Conservation (phyloP, 1,140 invertebrate genomes). For the Lutraria rhynchaena region DNA sequence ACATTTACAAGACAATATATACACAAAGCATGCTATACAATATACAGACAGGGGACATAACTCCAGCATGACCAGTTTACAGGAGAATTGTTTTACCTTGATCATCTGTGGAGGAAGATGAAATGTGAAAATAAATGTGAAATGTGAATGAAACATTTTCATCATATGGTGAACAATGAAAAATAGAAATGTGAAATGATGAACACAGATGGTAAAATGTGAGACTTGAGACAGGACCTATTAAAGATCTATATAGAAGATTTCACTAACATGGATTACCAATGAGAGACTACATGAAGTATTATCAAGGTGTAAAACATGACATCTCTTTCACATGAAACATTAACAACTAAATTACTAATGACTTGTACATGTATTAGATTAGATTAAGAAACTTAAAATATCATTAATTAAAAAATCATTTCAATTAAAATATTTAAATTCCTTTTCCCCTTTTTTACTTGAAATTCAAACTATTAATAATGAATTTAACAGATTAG, state of each 20-base stretch:
- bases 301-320: too few relatives aligned
- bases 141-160: not conserved
- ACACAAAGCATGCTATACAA: not conserved
- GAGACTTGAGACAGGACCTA: too few relatives aligned
- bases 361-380: too few relatives aligned
- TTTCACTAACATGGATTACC: too few relatives aligned
- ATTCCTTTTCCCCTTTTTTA: too few relatives aligned
- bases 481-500: too few relatives aligned
- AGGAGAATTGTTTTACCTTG: slow-evolving; percentile 36
- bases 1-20: not conserved
- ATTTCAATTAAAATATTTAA: too few relatives aligned
- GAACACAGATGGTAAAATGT: not conserved
- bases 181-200: slow-evolving; percentile 1
- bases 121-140: not conserved
- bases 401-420: too few relatives aligned
- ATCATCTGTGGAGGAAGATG: slow-evolving; percentile 43
- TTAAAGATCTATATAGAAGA: too few relatives aligned
- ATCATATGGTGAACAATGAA: not conserved
- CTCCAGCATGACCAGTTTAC: not conserved
- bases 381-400: too few relatives aligned
- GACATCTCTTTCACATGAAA: not conserved
- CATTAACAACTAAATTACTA: not conserved
- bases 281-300: too few relatives aligned
- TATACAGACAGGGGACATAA: not conserved
- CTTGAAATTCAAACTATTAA: too few relatives aligned